A percentile compares a stretch with the other conserved stretches of the same genome.
These are phyloP conservation scores for Spea bombifrons DNA, from an alignment of 2,113 vertebrate genomes.

Conservation along the genomic window DNA sequence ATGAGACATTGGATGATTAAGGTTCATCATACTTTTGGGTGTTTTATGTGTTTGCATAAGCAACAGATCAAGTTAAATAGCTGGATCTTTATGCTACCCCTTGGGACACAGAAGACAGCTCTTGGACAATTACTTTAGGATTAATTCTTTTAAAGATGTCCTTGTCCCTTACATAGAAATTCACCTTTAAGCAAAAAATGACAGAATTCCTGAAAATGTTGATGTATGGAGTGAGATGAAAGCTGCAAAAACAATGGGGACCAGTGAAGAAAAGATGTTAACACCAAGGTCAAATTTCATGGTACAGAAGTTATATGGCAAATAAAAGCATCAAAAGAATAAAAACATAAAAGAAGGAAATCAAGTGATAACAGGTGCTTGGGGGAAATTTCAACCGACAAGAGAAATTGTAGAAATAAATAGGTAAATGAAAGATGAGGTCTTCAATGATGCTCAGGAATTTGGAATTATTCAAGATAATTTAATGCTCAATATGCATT, in stretches of 20 bases:
- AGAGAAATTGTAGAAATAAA: constrained; percentile 57
- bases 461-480: no score
- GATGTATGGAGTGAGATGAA: constrained; percentile 59
- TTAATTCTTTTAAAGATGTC: constrained; percentile 3
- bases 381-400: constrained; percentile 52
- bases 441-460: background rate
- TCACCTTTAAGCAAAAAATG: constrained; percentile 24
- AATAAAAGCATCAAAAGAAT: constrained; percentile 55
- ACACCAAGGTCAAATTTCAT: constrained; percentile 54
- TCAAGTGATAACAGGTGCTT: constrained; percentile 55
- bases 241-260: constrained; percentile 51
- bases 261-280: constrained; percentile 52
- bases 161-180: constrained; percentile 6
- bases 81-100: background rate
- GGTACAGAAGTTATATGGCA: constrained; percentile 48
- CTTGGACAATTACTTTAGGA: no score
- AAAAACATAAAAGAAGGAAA: constrained; percentile 59
- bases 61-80: background rate
- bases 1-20: no score
- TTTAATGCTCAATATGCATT: no score
- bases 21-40: no score
- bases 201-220: constrained; percentile 53
- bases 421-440: constrained; percentile 55
- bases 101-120: no score
- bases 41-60: background rate